Conservation (phyloP, 2,113 vertebrate species). For the Otocyon megalotis region DNA sequence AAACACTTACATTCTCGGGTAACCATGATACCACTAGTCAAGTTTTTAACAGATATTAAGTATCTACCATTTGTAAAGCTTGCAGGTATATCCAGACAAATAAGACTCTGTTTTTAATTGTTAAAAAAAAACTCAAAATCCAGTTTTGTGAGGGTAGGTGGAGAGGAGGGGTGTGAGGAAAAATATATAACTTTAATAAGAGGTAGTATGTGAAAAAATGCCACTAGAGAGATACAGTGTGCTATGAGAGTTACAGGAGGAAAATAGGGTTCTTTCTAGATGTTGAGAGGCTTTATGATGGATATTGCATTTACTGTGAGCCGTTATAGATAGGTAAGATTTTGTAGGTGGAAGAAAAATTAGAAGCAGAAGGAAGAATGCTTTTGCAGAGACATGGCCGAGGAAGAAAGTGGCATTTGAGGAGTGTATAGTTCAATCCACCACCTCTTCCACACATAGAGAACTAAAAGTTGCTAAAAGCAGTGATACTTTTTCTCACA, state of each 20-base stretch:
- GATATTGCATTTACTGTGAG: background rate
- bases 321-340: slow-evolving; percentile 25
- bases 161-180: background rate
- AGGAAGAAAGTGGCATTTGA: slow-evolving; percentile 14
- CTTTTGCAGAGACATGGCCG: background rate
- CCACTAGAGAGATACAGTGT: background rate
- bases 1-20: slow-evolving; percentile 28
- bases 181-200: background rate
- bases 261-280: background rate
- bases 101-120: slow-evolving; percentile 10
- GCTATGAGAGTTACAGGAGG: background rate
- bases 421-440: background rate
- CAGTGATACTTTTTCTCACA: slow-evolving; percentile 10
- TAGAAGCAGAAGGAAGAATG: background rate
- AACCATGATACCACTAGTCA: background rate
- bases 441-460: background rate
- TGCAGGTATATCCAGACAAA: slow-evolving; percentile 6
- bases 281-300: background rate
- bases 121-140: background rate
- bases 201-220: background rate
- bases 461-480: slow-evolving; percentile 55
- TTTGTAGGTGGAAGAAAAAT: slow-evolving; percentile 47
- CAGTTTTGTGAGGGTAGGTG: background rate
- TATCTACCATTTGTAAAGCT: slow-evolving; percentile 6
- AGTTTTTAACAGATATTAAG: slow-evolving; percentile 23